These are phyloP conservation scores for Ophonus ardosiacus DNA, from an alignment of 2,888 invertebrate genomes.

Conservation along the genomic window DNA sequence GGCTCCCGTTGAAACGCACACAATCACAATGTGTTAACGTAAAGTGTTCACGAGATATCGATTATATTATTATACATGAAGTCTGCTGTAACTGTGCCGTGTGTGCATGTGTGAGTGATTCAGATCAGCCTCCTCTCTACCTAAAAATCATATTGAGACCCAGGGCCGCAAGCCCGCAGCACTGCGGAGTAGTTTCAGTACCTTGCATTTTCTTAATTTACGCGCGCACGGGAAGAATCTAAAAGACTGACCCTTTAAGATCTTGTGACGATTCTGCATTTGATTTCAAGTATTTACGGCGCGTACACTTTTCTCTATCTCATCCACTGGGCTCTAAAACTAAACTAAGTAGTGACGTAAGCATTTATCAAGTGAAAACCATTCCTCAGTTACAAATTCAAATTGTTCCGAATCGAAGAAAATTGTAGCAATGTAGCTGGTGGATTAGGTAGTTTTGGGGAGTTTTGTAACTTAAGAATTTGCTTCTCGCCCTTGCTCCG, in stretches of 20 bases:
- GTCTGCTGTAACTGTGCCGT: slow-evolving; percentile 66
- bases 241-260: slow-evolving; percentile 60
- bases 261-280: slow-evolving; percentile 46
- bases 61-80: slow-evolving; percentile 64
- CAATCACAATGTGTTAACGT: slow-evolving; percentile 76
- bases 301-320: not conserved
- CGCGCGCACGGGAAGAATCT: slow-evolving; percentile 13
- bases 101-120: slow-evolving; percentile 64
- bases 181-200: slow-evolving; percentile 57
- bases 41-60: slow-evolving; percentile 71
- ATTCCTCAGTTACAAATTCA: slow-evolving; percentile 43
- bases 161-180: slow-evolving; percentile 40
- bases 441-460: slow-evolving; percentile 1
- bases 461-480: slow-evolving; percentile 47
- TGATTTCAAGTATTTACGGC: slow-evolving; percentile 23
- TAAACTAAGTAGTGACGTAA: not conserved
- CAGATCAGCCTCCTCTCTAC: slow-evolving; percentile 53
- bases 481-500: slow-evolving; percentile 48
- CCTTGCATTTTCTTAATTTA: slow-evolving; percentile 61
- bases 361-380: slow-evolving; percentile 36
- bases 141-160: slow-evolving; percentile 30
- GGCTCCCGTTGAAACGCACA: slow-evolving; percentile 63
- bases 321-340: slow-evolving; percentile 8
- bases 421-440: slow-evolving; percentile 9
- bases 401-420: slow-evolving; percentile 12